These are phyloP conservation scores for Xiphias gladius DNA, from an alignment of 2,113 vertebrate species.

Conservation along the genomic window DNA sequence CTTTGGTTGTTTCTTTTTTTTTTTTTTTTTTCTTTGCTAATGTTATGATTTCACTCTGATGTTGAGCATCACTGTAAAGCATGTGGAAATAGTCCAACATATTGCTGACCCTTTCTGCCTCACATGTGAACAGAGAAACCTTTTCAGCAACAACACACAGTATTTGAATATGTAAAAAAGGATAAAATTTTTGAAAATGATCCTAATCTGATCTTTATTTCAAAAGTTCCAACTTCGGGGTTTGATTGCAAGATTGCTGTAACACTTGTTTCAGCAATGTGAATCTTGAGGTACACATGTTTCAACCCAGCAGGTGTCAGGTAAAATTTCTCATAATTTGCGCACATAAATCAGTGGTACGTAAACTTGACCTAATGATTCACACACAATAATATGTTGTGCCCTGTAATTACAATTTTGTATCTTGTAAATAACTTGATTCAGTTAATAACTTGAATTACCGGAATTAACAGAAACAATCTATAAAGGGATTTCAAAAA, in stretches of 20 bases:
- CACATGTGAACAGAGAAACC: slow-evolving; percentile 76
- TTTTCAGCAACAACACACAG: slow-evolving; percentile 79
- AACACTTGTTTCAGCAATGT: neutral
- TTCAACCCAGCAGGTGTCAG: neutral
- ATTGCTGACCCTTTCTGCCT: slow-evolving; percentile 44
- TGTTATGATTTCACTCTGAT: slow-evolving; percentile 52
- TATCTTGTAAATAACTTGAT: no score
- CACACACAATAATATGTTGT: neutral
- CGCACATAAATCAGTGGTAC: neutral
- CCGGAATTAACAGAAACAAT: neutral
- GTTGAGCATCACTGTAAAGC: slow-evolving; percentile 80
- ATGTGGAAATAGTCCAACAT: slow-evolving; percentile 78
- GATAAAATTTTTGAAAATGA: neutral
- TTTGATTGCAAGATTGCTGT: neutral
- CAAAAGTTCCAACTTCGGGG: neutral
- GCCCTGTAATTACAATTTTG: neutral
- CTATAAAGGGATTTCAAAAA: neutral
- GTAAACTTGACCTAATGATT: neutral
- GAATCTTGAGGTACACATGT: neutral
- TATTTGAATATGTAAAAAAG: neutral
- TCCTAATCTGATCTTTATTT: neutral
- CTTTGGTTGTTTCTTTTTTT: slow-evolving; percentile 72
- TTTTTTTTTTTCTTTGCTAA: slow-evolving; percentile 28
- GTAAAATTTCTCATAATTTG: neutral
- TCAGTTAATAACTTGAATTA: neutral